A percentile compares a stretch with the other conserved stretches of the same genome.
Conservation (phyloP, 2,113 vertebrate genomes). For the Cololabis saira region DNA sequence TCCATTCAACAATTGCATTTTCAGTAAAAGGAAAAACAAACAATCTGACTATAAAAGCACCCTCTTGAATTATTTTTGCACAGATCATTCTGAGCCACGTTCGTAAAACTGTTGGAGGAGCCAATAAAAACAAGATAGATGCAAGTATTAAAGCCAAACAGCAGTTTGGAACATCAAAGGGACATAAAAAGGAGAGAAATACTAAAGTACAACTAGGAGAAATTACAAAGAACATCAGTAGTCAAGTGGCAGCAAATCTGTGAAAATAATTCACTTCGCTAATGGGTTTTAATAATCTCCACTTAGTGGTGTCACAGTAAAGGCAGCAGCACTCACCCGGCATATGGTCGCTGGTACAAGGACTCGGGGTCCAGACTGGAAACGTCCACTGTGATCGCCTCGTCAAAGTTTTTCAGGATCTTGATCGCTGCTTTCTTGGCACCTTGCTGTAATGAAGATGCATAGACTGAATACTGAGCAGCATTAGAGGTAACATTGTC, state of each 20-base stretch:
- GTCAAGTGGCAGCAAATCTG: not conserved
- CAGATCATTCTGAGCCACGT: conserved; percentile 5
- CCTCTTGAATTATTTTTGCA: not conserved
- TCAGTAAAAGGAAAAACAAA: not conserved
- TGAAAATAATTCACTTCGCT: no score
- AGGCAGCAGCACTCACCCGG: conserved; percentile 87
- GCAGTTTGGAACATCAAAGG: not conserved
- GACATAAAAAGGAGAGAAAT: no score
- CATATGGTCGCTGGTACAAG: conserved; percentile 94
- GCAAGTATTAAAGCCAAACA: not conserved
- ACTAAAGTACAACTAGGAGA: no score
- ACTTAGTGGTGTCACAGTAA: not conserved
- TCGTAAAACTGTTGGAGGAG: conserved; percentile 20
- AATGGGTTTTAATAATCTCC: no score
- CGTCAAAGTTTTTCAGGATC: conserved; percentile 99
- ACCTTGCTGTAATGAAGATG: conserved; percentile 59
- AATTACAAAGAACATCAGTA: not conserved
- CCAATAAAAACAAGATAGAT: conserved; percentile 14
- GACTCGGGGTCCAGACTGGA: conserved; percentile 97
- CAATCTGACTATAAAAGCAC: not conserved
- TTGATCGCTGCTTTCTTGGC: conserved; percentile 93
- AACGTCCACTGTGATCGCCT: conserved; percentile 97
- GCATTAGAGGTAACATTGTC: not conserved
- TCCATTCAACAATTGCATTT: conserved; percentile 9
- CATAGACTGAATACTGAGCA: conserved; percentile 1